Base-by-base conservation (phyloP, 2,113 vertebrate genomes). In the Setophaga coronata region DNA sequence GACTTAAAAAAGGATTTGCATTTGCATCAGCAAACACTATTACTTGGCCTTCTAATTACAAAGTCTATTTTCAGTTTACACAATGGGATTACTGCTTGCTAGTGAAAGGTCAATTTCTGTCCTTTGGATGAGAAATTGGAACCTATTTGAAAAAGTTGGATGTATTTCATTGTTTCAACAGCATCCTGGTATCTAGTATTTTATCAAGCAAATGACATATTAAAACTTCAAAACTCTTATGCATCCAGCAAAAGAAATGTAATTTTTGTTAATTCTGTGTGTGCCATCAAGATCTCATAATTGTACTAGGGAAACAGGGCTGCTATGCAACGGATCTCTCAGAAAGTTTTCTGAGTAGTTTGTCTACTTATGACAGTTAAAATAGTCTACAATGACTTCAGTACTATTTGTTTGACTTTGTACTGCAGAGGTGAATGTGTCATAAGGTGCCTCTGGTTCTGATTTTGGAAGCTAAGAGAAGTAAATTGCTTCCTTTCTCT, bases 1-100 rank as follows among this genome's bases (percentile, higher is more conserved):
- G 65, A n/a, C 56, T 91, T 89, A 67, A 56, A 56, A 66, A 82
- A 78, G 28, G 34, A 82, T 82, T 95, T 93, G 7, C 20, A 88
- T 92, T 91, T 91, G 18, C 73, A 93, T 87, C 64, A 91, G 67
- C 60, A 95, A 89, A 89, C 60, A 38, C 15, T 78, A 14, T 90
- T 78, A 77, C 38, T 56, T 87, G 64, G 18, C 53, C 47, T 64
- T 92, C 53, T 89, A 84, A 81, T 89, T 87, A 43, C 65, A 70
- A 89, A 84, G 8, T 3, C 31, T 77, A 25, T 87, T 83, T 89
- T 86, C 74, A 65, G 28, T 82, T 93, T 88, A 42, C 66, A 77
- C 62, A 21, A 9, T 53, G 29, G 67, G 47, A 95, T 81, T 90
- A 58, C 29, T 1, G 4, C 42, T 73, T 53, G 31, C 26, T 86